Evolutionary conservation across 2,888 invertebrate genomes (phyloP), one percentile per base, ranked within the genome.

Genomic region (Amphipyra berbera): DNA sequence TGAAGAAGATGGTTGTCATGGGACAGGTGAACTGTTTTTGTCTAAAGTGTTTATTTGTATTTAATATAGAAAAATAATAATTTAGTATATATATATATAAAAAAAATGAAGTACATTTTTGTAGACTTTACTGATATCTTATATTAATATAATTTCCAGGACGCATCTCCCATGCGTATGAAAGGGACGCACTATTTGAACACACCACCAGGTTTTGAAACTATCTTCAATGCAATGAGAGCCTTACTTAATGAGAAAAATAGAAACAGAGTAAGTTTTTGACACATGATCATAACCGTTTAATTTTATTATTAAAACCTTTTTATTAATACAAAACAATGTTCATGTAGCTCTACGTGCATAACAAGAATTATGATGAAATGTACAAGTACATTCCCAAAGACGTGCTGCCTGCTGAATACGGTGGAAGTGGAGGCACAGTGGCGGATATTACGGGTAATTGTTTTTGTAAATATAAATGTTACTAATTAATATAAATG

Each of bases 351-450:
- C 76, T 96, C 2, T 91, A 88, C 78, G 92, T 96, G 0, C 96
- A 96, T 72, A 95, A 94, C 62, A 95, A 95, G 74, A 89, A 95
- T 74, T 90, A 95, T 61, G 95, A 96, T 0, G 95, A 95, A 27
- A 88, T 97, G 52, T 95, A 95, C 76, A 90, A 96, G 75, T 79
- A 92, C 49, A 90, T 97, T 15, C 96, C 96, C 0, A 94, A 95
- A 73, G 91, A 95, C 2, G 88, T 95, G 45, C 86, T 97, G 47
- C 97, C 97, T 0, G 86, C 84, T 8, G 97, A 97, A 82, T 97
- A 97, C 80, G 97, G 97, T 10, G 97, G 97, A 0, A 92, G 93
- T 10, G 96, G 94, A 33, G 96, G 95, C 0, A 90, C 95, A 6
- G 84, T 96, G 2, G 86, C 90, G 56, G 94, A 95, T 74, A 89